phyloP scores from a whole-genome alignment of 2,113 vertebrate genomes.

The Alaudala cheleensis region DNA sequence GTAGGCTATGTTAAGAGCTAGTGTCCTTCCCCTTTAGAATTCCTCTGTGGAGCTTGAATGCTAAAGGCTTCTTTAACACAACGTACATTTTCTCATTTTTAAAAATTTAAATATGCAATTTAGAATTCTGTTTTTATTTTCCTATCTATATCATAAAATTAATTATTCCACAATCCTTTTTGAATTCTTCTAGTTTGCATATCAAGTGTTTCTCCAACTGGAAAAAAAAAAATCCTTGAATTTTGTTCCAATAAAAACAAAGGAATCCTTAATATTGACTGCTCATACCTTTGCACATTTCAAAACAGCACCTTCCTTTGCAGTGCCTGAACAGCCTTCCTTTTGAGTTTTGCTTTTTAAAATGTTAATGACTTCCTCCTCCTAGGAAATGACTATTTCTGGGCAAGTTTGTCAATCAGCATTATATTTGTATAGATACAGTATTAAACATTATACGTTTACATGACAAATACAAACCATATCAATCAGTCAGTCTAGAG shows the following conservation, averaged over 20 bases:
- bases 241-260: constrained; percentile 53
- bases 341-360: constrained; percentile 53
- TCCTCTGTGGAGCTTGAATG: neutral
- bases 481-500: constrained; percentile 27
- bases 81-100: constrained; percentile 23
- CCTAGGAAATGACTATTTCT: constrained; percentile 39
- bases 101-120: constrained; percentile 36
- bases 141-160: constrained; percentile 36
- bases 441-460: constrained; percentile 44
- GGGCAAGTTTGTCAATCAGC: constrained; percentile 61
- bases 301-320: constrained; percentile 45
- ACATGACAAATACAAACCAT: constrained; percentile 62
- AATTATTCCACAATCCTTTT: constrained; percentile 48
- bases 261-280: constrained; percentile 43
- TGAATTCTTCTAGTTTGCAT: constrained; percentile 51
- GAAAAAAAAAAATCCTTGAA: constrained; percentile 48
- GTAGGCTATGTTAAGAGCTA: neutral
- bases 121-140: constrained; percentile 54
- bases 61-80: constrained; percentile 6
- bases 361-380: constrained; percentile 54
- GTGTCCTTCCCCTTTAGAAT: constrained; percentile 20
- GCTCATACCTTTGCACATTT: constrained; percentile 36
- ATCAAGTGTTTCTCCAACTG: constrained; percentile 34
- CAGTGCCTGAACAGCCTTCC: neutral
- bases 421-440: constrained; percentile 53